A percentile compares a stretch with the other conserved stretches of the same genome.
These are phyloP conservation scores for Ctenochaetus hawaiiensis DNA, from an alignment of 2,797 vertebrate genomes.

Conservation along the genomic window DNA sequence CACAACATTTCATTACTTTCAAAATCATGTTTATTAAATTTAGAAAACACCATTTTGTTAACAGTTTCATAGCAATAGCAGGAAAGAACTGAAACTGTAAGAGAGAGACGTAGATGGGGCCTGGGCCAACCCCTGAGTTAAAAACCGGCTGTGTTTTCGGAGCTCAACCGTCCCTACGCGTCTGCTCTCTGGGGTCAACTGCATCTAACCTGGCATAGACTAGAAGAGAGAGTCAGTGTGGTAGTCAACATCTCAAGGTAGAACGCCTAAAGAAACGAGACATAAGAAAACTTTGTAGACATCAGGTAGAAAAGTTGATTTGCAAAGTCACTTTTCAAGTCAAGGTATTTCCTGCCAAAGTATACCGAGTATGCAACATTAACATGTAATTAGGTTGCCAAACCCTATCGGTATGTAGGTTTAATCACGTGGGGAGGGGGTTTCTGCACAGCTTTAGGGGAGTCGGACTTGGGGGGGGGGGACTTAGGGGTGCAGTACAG, in stretches of 20 bases:
- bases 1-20: conserved; percentile 70
- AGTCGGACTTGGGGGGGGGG: conserved; percentile 37
- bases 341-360: conserved; percentile 85
- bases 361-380: conserved; percentile 80
- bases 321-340: conserved; percentile 88
- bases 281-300: conserved; percentile 81
- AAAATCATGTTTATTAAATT: conserved; percentile 91
- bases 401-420: conserved; percentile 73
- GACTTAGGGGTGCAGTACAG: conserved; percentile 73
- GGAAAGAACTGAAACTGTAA: conserved; percentile 84
- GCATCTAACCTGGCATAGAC: conserved; percentile 78
- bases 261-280: conserved; percentile 71
- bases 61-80: conserved; percentile 88
- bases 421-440: conserved; percentile 58
- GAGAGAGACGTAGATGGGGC: conserved; percentile 72
- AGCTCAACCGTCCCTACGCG: conserved; percentile 52
- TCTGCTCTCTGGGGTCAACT: conserved; percentile 67
- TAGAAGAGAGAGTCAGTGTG: conserved; percentile 72
- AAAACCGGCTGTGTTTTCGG: conserved; percentile 78
- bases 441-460: conserved; percentile 76
- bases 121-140: conserved; percentile 86
- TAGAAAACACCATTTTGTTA: conserved; percentile 89
- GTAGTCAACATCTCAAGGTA: conserved; percentile 70
- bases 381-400: conserved; percentile 83
- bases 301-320: conserved; percentile 90